Percentiles rank a stretch among this genome's conserved stretches.
Evolutionary conservation across 2,113 vertebrate species (phyloP).

Genomic region (Morone chrysops): DNA sequence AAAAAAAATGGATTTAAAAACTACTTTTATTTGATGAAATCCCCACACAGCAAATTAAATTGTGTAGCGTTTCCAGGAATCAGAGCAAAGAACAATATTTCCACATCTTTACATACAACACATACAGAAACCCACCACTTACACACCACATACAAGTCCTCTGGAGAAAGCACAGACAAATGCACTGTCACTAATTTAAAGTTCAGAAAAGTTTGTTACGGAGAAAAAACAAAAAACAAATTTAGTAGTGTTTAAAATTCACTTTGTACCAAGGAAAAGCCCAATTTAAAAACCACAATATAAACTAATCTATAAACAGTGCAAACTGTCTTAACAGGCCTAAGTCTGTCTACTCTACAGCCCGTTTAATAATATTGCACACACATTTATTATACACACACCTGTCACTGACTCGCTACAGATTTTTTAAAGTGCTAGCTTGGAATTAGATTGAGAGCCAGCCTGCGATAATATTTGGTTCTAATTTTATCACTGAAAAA

Average conservation of each 20-base stretch:
- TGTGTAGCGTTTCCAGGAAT: conserved; percentile 56
- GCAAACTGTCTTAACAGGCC: conserved; percentile 55
- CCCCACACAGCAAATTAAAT: conserved; percentile 65
- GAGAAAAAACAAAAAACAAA: not conserved
- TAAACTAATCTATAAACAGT: conserved; percentile 60
- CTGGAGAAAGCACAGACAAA: conserved; percentile 44
- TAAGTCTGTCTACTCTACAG: conserved; percentile 27
- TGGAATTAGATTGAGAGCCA: conserved; percentile 61
- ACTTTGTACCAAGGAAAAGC: conserved; percentile 18
- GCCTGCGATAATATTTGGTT: conserved; percentile 64
- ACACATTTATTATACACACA: conserved; percentile 63
- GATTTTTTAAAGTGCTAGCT: conserved; percentile 88
- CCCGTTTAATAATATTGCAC: conserved; percentile 85
- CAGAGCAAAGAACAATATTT: conserved; percentile 29
- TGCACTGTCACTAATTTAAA: conserved; percentile 40
- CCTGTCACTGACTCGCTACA: conserved; percentile 77
- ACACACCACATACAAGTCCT: conserved; percentile 55
- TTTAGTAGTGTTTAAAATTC: conserved; percentile 35
- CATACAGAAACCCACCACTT: conserved; percentile 56
- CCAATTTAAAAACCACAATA: conserved; percentile 45
- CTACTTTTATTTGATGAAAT: conserved; percentile 73
- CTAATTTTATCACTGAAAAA: conserved; percentile 28
- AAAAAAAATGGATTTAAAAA: conserved; percentile 51
- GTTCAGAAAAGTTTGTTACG: conserved; percentile 8
- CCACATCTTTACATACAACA: conserved; percentile 60